A percentile compares a stretch with the other conserved stretches of the same genome.
These are phyloP conservation scores for Geothlypis trichas DNA, from an alignment of 2,113 vertebrate species.

Conservation along the genomic window DNA sequence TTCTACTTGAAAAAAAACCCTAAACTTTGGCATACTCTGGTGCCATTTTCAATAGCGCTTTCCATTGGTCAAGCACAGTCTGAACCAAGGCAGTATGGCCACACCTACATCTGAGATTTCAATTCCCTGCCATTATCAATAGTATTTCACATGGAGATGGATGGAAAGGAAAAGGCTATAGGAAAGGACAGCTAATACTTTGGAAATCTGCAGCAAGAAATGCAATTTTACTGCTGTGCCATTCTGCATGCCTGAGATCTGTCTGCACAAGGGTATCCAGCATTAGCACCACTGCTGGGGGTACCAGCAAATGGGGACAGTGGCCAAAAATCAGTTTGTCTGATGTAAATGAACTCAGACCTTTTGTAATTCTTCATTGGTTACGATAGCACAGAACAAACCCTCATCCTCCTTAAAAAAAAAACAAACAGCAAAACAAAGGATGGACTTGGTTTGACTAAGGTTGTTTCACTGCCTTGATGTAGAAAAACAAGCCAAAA, in stretches of 20 bases:
- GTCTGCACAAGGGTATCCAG: rapidly evolving
- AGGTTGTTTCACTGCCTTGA: neutral
- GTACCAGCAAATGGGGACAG: neutral
- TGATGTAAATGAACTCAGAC: neutral
- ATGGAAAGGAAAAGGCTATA: neutral
- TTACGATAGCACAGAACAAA: neutral
- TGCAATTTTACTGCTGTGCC: rapidly evolving
- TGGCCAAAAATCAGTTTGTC: neutral
- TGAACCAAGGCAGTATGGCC: neutral
- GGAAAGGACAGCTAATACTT: neutral
- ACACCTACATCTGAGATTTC: neutral
- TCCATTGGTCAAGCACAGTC: neutral
- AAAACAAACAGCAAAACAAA: neutral
- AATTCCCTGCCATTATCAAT: neutral
- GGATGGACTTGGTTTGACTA: neutral
- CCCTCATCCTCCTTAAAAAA: neutral
- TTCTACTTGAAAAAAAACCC: neutral
- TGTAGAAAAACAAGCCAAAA: neutral
- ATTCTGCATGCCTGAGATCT: neutral
- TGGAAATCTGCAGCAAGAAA: neutral
- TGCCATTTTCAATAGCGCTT: neutral
- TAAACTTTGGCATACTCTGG: neutral
- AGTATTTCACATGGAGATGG: neutral
- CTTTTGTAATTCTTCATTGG: neutral
- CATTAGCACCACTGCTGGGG: neutral